phyloP scores from a whole-genome alignment of 2,888 invertebrate species.

The Lithophane ornitopus region DNA sequence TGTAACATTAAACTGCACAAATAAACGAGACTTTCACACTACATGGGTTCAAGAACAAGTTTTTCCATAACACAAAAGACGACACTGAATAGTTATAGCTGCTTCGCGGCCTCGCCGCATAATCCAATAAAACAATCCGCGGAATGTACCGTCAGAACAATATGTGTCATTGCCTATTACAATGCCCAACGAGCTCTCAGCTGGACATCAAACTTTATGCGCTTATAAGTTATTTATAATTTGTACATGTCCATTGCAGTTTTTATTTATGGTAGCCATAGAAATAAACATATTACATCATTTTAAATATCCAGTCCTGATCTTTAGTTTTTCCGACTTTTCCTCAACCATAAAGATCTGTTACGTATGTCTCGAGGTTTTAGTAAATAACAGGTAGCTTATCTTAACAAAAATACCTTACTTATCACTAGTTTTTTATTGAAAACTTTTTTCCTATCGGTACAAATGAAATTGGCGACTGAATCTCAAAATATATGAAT shows the following conservation, averaged over 20 bases:
- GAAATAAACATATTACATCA: background rate
- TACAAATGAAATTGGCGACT: conserved; percentile 90
- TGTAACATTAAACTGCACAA: conserved; percentile 91
- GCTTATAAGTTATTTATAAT: conserved; percentile 17
- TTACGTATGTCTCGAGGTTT: background rate
- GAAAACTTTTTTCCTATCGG: conserved; percentile 75
- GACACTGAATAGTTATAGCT: conserved; percentile 91
- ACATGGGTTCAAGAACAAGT: conserved; percentile 91
- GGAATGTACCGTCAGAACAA: conserved; percentile 88
- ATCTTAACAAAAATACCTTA: background rate
- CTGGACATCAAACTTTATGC: conserved; percentile 35
- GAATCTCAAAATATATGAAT: conserved; percentile 91
- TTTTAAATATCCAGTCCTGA: background rate
- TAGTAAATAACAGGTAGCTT: background rate
- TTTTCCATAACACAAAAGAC: conserved; percentile 91
- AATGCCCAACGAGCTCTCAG: conserved; percentile 52
- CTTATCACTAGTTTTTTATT: conserved; percentile 29
- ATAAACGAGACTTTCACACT: conserved; percentile 90
- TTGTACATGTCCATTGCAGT: background rate
- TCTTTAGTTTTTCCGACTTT: conserved; percentile 3
- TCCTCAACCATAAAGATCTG: background rate
- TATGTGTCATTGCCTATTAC: conserved; percentile 65
- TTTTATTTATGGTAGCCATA: background rate
- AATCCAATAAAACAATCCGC: conserved; percentile 90
- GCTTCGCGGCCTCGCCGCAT: conserved; percentile 89